Conservation (phyloP, 1,140 invertebrate species). For the Drosophila repletoides region DNA sequence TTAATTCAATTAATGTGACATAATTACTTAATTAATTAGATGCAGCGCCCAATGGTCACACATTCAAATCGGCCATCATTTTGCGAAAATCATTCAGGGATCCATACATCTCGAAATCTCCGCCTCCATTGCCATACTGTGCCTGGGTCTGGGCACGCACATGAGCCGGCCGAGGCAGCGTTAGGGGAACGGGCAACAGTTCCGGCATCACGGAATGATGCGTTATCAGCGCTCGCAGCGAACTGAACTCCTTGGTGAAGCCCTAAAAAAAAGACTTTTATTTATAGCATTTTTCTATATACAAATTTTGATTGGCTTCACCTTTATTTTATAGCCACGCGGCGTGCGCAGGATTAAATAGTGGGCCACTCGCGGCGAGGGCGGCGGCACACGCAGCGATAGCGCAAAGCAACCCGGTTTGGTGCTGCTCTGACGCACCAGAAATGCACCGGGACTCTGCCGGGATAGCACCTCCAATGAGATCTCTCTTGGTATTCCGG, state of each 20-base stretch:
- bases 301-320: too few species aligned
- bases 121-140: slow-evolving; percentile 33
- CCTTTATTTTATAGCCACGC: slow-evolving; percentile 98
- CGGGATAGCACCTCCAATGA: slow-evolving; percentile 95
- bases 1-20: slow-evolving; percentile 70
- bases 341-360: slow-evolving; percentile 96
- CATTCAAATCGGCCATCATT: slow-evolving; percentile 92
- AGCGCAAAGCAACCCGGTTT: slow-evolving; percentile 97
- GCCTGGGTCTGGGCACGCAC: slow-evolving; percentile 83
- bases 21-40: slow-evolving; percentile 80
- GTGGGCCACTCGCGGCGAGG: slow-evolving; percentile 95
- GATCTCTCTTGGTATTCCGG: slow-evolving; percentile 96
- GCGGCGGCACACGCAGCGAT: slow-evolving; percentile 97
- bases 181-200: slow-evolving; percentile 95
- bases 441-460: slow-evolving; percentile 96
- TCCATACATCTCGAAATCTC: slow-evolving; percentile 89
- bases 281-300: neutral
- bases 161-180: slow-evolving; percentile 89
- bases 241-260: slow-evolving; percentile 97
- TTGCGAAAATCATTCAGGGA: slow-evolving; percentile 90
- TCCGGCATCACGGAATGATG: slow-evolving; percentile 98
- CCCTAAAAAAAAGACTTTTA: slow-evolving; percentile 85
- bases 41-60: slow-evolving; percentile 78
- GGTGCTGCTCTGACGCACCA: slow-evolving; percentile 96
- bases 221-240: slow-evolving; percentile 94